These are phyloP conservation scores for Emydocephalus ijimae DNA, from an alignment of 2,113 vertebrate species.

Conservation along the genomic window DNA sequence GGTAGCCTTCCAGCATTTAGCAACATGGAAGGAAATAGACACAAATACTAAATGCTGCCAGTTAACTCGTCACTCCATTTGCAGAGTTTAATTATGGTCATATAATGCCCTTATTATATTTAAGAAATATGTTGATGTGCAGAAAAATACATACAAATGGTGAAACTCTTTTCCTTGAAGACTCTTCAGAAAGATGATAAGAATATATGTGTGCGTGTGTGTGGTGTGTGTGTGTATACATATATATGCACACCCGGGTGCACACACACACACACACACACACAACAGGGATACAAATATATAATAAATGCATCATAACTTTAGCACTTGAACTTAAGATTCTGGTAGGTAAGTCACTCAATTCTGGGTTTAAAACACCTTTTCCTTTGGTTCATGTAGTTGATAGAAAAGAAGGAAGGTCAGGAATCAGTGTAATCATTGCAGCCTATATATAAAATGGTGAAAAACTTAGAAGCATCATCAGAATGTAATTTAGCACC, in stretches of 20 bases:
- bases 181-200: neutral
- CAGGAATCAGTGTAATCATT: neutral
- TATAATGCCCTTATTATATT: neutral
- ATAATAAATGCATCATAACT: neutral
- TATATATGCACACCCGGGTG: no score
- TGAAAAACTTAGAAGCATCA: neutral
- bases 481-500: neutral
- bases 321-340: neutral
- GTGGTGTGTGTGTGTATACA: no score
- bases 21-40: neutral
- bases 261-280: no score
- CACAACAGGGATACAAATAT: neutral
- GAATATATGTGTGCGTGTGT: neutral
- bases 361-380: neutral
- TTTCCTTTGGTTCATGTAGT: neutral
- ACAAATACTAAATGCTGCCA: neutral
- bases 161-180: neutral
- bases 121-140: neutral
- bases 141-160: neutral
- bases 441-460: neutral
- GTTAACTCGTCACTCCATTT: neutral
- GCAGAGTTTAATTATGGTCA: neutral
- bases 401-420: neutral
- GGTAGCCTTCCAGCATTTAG: neutral
- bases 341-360: neutral